Evolutionary conservation across 2,888 invertebrate genomes (phyloP), one percentile per base, ranked within the genome.

Genomic region (Argyra leucocephala): DNA sequence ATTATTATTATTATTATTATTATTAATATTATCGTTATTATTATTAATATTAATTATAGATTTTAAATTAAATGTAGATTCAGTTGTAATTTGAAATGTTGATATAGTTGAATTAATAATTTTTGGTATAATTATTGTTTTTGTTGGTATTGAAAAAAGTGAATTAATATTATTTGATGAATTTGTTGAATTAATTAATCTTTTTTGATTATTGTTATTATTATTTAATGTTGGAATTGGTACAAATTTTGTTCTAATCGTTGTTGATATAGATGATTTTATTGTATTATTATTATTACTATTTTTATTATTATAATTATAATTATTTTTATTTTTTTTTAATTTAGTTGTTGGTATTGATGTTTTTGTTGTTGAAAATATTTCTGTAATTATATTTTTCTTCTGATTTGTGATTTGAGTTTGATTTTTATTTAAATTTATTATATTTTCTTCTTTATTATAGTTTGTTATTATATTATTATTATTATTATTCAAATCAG

Each of bases 71-170:
- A 18, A 15, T 48, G 48, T 15, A 1, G 18, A 18, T 48, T 48
- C 12, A 9, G 63, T 63, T 18, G 59, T 1, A 62, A 65, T 24
- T 62, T 66, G 63, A 59, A 66, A 63, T 66, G 59, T 66, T 66
- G 64, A 1, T 57, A 62, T 18, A 22, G 23, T 31, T 26, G 23
- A 26, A 24, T n/a, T 18, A 18, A 9, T 21, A 26, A 21, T 22
- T 22, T 22, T 22, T 58, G 58, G 22, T 12, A 12, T 22, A 58
- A 10, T 12, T n/a, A n/a, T 31, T 61, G 24, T n/a, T 60, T 22
- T 18, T 60, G 60, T 60, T 60, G 60, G n/a, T 24, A 6, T 60
- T n/a, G n/a, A n/a, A n/a, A n/a, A n/a, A n/a, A n/a, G n/a, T n/a
- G n/a, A n/a, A n/a, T n/a, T 48, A 48, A 48, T 48, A 48, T 48